Percentiles rank a stretch among this genome's conserved stretches.
These are phyloP conservation scores for Apodemia hepburni DNA, from an alignment of 2,888 invertebrate genomes.

Conservation along the genomic window DNA sequence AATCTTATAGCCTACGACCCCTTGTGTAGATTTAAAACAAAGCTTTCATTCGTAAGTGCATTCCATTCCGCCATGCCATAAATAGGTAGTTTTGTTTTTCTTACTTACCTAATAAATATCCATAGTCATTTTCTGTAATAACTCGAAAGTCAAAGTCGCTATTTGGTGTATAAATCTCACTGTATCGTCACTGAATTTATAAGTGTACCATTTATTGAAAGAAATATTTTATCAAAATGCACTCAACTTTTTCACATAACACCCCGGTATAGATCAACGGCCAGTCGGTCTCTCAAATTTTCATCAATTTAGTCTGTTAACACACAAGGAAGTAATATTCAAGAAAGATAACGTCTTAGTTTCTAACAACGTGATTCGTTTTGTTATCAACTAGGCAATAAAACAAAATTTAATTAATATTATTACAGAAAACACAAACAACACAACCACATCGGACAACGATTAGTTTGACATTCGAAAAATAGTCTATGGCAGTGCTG, in stretches of 20 bases:
- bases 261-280: constrained; percentile 1
- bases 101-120: constrained; percentile 58
- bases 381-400: neutral
- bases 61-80: constrained; percentile 40
- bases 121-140: constrained; percentile 42
- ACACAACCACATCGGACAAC: neutral
- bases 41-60: constrained; percentile 42
- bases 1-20: constrained; percentile 25
- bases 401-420: neutral
- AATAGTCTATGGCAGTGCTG: neutral
- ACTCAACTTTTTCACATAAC: neutral
- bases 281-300: neutral
- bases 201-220: neutral
- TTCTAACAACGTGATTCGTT: neutral
- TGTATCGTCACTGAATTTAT: neutral
- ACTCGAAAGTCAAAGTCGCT: neutral
- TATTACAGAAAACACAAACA: neutral
- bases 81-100: constrained; percentile 28
- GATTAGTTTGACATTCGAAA: neutral
- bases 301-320: neutral
- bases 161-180: neutral
- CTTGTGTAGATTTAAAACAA: constrained; percentile 36
- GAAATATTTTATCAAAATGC: neutral
- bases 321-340: neutral
- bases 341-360: neutral